These are phyloP conservation scores for Lordiphosa clarofinis DNA, from an alignment of 1,140 invertebrate species.

Conservation along the genomic window DNA sequence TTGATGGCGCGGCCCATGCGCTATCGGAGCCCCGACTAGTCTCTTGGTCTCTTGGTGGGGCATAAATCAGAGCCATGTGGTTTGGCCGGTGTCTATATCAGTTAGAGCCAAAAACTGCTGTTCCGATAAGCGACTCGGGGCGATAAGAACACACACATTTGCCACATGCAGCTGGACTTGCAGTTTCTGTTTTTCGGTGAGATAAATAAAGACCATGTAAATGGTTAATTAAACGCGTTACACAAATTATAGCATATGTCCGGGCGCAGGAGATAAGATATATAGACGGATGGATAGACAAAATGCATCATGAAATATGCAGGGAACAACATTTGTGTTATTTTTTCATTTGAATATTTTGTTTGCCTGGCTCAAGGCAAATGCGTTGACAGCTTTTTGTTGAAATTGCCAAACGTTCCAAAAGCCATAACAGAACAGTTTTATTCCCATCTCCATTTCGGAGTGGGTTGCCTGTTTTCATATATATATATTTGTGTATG, in stretches of 20 bases:
- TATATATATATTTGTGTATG: not conserved
- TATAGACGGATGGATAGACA: not conserved
- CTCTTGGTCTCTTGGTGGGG: conserved; percentile 38
- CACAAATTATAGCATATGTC: conserved; percentile 72
- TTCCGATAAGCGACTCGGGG: conserved; percentile 45
- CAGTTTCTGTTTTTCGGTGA: not conserved
- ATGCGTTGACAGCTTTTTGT: conserved; percentile 68
- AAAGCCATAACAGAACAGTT: conserved; percentile 30
- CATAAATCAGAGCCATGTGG: conserved; percentile 72
- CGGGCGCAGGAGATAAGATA: conserved; percentile 58
- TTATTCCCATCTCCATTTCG: conserved; percentile 16
- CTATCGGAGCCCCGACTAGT: conserved; percentile 24
- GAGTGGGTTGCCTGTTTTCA: conserved; percentile 25
- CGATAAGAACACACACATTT: conserved; percentile 33
- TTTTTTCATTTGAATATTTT: conserved; percentile 17
- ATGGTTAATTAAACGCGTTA: conserved; percentile 73
- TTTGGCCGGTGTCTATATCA: conserved; percentile 17
- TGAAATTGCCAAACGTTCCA: conserved; percentile 41
- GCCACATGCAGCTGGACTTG: conserved; percentile 20
- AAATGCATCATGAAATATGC: conserved; percentile 53
- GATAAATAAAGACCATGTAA: conserved; percentile 77
- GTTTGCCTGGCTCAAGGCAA: conserved; percentile 14
- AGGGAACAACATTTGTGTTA: conserved; percentile 7
- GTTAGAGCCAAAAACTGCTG: conserved; percentile 15
- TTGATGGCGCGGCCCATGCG: conserved; percentile 24